Evolutionary conservation across 2,888 invertebrate species (phyloP), one percentile per base, ranked within the genome.

Genomic region (Gisinianus flammeolus): DNA sequence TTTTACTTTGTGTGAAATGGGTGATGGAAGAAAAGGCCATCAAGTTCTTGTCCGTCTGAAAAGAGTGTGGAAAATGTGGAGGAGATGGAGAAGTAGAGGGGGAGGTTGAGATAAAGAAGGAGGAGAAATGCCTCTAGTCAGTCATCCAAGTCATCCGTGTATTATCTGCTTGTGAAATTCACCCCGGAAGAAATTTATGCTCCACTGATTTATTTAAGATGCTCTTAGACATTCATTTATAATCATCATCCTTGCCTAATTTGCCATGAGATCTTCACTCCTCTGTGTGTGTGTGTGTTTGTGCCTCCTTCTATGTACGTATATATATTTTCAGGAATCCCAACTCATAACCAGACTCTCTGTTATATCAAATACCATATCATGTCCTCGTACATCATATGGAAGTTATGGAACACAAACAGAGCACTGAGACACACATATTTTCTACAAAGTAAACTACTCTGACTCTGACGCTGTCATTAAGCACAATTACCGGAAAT

Each of bases 141-240:
- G 68, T 68, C 68, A 68, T 68, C 68, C 35, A 68, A 68, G 68
- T 68, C 68, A 68, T 68, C 68, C 68, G 68, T 24, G 35, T 35
- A 68, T 68, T 68, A 68, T 68, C 68, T 68, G 35, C 68, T n/a
- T n/a, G n/a, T n/a, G 26, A 26, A 70, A 70, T 54, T 70, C 54
- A 70, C 54, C 54, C 58, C 72, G 58, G 58, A 56, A 58, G 58
- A 72, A 64, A 72, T 72, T 58, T 58, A 10, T 33, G 72, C 72
- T 72, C 72, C 58, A 72, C 56, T 72, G 72, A 72, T 72, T 72
- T 72, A 72, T 72, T 72, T 72, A 72, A 58, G 58, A 58, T 58
- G 72, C 58, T 72, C 72, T 56, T 72, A 30, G 8, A 30, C 72
- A 22, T 72, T 72, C 72, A 72, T 58, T 56, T 72, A 72, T 72